phyloP scores from a whole-genome alignment of 2,797 vertebrate species.

The Sebastes jordani region DNA sequence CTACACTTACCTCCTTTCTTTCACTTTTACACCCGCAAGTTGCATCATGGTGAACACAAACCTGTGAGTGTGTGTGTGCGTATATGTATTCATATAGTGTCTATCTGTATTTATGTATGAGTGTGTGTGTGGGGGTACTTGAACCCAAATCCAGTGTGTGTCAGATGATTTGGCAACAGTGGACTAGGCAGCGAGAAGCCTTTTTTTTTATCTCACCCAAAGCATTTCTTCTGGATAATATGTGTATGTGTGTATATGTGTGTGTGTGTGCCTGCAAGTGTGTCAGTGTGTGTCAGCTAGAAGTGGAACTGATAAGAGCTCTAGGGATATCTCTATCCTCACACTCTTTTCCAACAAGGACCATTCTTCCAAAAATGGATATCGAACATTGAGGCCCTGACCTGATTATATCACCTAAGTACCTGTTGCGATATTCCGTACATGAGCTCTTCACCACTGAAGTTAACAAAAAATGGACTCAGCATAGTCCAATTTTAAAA shows the following conservation, averaged over 20 bases:
- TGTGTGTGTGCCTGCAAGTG: conserved; percentile 8
- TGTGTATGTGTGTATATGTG: background rate
- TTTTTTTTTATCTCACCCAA: conserved; percentile 37
- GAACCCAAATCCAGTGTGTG: conserved; percentile 20
- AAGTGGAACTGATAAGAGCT: conserved; percentile 58
- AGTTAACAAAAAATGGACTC: background rate
- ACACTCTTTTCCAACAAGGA: conserved; percentile 40
- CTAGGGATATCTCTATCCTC: conserved; percentile 50
- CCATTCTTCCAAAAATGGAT: conserved; percentile 50
- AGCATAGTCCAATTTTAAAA: background rate
- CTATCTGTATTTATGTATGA: background rate
- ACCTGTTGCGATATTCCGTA: conserved; percentile 24
- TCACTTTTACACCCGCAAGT: conserved; percentile 48
- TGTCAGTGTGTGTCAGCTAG: conserved; percentile 41
- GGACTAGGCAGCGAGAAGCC: conserved; percentile 19
- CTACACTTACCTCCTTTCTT: conserved; percentile 29
- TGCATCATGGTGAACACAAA: conserved; percentile 52
- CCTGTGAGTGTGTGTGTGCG: conserved; percentile 9
- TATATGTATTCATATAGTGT: conserved; percentile 15
- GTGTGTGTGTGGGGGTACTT: conserved; percentile 6
- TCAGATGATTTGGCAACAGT: conserved; percentile 54
- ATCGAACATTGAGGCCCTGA: conserved; percentile 38
- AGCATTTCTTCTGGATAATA: conserved; percentile 40
- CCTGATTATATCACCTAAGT: conserved; percentile 52
- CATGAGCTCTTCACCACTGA: background rate